phyloP scores from a whole-genome alignment of 2,797 vertebrate genomes.

The Pelobates cultripes region DNA sequence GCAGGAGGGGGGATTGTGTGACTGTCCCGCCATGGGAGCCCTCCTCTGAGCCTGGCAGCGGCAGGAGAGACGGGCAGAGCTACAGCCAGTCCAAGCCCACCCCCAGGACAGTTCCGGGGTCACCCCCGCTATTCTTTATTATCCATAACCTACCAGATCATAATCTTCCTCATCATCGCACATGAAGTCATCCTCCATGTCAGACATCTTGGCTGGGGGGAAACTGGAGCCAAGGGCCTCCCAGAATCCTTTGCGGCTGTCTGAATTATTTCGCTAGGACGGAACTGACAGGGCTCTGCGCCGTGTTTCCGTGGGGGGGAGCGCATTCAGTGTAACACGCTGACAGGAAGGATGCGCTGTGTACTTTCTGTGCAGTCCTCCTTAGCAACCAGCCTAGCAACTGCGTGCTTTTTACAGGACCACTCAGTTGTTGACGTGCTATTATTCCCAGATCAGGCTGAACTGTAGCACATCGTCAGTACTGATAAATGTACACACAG shows the following conservation, averaged over 20 bases:
- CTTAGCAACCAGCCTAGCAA: constrained; percentile 22
- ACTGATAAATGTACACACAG: too few species aligned
- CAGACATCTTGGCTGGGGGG: constrained; percentile 89
- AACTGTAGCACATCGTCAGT: too few species aligned
- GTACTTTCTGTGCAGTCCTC: background rate
- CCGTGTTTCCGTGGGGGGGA: constrained; percentile 4
- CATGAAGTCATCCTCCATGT: constrained; percentile 99
- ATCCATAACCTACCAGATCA: constrained; percentile 84
- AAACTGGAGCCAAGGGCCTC: constrained; percentile 63
- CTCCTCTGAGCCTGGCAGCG: background rate
- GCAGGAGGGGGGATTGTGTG: background rate
- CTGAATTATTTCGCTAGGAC: constrained; percentile 49
- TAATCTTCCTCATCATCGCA: constrained; percentile 99
- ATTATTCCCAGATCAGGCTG: too few species aligned
- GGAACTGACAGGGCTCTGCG: constrained; percentile 16
- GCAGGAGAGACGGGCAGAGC: background rate
- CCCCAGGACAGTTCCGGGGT: background rate
- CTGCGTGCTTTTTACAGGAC: background rate
- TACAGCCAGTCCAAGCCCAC: background rate
- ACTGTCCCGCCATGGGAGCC: background rate
- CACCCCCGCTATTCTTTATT: background rate
- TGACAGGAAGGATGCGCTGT: background rate
- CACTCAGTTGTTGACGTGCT: too few species aligned
- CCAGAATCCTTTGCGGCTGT: constrained; percentile 72
- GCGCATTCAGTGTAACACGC: background rate